Percentiles rank a stretch among this genome's conserved stretches.
phyloP scores from a whole-genome alignment of 2,797 vertebrate genomes.

The Pseudochirops corinnae region DNA sequence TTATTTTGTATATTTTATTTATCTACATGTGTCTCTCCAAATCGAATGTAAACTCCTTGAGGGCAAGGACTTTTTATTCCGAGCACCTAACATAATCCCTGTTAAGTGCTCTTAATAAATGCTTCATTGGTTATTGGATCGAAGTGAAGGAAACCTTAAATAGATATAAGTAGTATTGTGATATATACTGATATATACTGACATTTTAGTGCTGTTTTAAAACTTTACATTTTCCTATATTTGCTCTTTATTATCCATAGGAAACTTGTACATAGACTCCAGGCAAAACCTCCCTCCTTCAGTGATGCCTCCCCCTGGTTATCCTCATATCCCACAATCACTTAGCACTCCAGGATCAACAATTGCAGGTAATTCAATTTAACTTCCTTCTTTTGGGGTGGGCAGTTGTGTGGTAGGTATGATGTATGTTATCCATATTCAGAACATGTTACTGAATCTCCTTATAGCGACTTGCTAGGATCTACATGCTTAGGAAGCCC shows the following conservation, averaged over 20 bases:
- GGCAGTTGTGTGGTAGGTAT: not conserved
- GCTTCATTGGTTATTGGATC: not conserved
- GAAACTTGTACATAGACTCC: slow-evolving; percentile 94
- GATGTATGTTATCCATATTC: not conserved
- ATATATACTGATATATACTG: not conserved
- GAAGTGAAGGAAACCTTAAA: not conserved
- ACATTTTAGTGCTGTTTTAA: slow-evolving; percentile 60
- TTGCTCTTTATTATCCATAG: slow-evolving; percentile 80
- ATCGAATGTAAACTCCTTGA: not conserved
- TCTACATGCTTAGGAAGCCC: not conserved
- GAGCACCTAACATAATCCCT: not conserved
- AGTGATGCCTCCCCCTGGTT: slow-evolving; percentile 94
- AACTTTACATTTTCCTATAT: slow-evolving; percentile 55
- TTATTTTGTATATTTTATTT: not conserved
- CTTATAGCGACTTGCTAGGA: not conserved
- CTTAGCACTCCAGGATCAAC: slow-evolving; percentile 91
- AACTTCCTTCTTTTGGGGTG: not conserved
- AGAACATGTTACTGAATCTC: slow-evolving; percentile 29
- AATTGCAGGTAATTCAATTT: slow-evolving; percentile 88
- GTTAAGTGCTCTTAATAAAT: not conserved
- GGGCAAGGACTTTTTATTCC: not conserved
- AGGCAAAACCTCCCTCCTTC: slow-evolving; percentile 92
- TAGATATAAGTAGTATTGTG: not conserved
- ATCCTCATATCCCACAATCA: slow-evolving; percentile 91
- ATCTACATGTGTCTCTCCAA: not conserved